Percentiles rank a stretch among this genome's conserved stretches.
Evolutionary conservation across 23 tunicate species (phyloP).

Genomic region (Oikopleura dioica): DNA sequence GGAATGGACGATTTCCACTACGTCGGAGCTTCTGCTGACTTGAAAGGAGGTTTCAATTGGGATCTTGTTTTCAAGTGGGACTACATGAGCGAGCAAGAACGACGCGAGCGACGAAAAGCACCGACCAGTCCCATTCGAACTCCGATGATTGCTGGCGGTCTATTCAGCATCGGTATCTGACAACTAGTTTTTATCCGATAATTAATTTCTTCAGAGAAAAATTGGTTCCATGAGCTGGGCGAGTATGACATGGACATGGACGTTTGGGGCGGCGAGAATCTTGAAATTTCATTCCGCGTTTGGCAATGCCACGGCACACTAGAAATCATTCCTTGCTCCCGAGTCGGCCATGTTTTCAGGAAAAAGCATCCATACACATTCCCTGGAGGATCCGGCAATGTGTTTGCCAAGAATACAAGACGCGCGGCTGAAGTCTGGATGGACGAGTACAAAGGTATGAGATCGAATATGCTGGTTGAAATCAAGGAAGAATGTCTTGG

Average conservation of each 20-base stretch:
- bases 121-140: slow-evolving; percentile 29
- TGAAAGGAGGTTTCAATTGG: slow-evolving; percentile 82
- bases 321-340: slow-evolving; percentile 58
- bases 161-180: slow-evolving; percentile 39
- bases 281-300: slow-evolving; percentile 60
- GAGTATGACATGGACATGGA: slow-evolving; percentile 62
- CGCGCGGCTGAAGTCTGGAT: slow-evolving; percentile 83
- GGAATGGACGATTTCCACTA: slow-evolving; percentile 94
- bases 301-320: slow-evolving; percentile 80
- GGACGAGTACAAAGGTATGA: slow-evolving; percentile 42
- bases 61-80: slow-evolving; percentile 96
- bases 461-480: not conserved
- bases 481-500: not conserved
- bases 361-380: slow-evolving; percentile 64
- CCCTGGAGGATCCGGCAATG: slow-evolving; percentile 63
- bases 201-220: slow-evolving; percentile 13
- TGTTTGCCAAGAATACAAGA: slow-evolving; percentile 32
- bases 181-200: too few relatives aligned
- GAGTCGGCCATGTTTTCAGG: slow-evolving; percentile 76
- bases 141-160: slow-evolving; percentile 79
- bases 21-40: slow-evolving; percentile 78
- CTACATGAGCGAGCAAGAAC: slow-evolving; percentile 46
- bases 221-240: slow-evolving; percentile 45
- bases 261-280: slow-evolving; percentile 86
- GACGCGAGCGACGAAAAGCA: slow-evolving; percentile 18